Percentiles rank a stretch among this genome's conserved stretches.
phyloP scores from a whole-genome alignment of 2,113 vertebrate species.

The Bufo bufo region DNA sequence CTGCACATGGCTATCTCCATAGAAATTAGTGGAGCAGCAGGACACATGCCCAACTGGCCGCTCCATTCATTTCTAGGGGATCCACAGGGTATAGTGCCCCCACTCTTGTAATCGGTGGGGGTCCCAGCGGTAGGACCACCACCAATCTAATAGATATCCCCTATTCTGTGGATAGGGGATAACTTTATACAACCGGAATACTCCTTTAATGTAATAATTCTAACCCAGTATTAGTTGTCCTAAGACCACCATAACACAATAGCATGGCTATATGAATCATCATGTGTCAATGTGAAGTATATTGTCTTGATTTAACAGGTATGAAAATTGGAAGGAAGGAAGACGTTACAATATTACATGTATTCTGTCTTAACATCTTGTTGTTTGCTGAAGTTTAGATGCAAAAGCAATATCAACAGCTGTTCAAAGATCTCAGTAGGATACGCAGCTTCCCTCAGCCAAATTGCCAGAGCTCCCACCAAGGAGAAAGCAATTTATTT shows the following conservation, averaged over 20 bases:
- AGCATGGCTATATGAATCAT: neutral
- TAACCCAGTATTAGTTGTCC: neutral
- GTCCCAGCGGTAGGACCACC: too few relatives aligned
- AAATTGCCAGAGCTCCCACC: constrained; percentile 78
- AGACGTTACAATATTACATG: constrained; percentile 3
- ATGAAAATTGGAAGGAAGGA: constrained; percentile 5
- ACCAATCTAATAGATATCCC: neutral
- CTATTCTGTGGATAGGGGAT: neutral
- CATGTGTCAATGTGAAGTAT: neutral
- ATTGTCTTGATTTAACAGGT: constrained; percentile 21
- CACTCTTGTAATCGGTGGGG: too few relatives aligned
- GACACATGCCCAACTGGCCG: too few relatives aligned
- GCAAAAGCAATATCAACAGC: constrained; percentile 80
- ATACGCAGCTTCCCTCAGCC: constrained; percentile 75
- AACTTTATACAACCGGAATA: too few relatives aligned
- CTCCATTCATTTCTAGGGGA: too few relatives aligned
- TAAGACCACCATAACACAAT: neutral
- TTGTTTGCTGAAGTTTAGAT: constrained; percentile 74
- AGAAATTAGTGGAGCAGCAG: too few relatives aligned
- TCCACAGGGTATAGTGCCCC: too few relatives aligned
- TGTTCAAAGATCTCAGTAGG: constrained; percentile 79
- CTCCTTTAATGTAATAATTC: neutral
- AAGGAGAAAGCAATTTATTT: constrained; percentile 81
- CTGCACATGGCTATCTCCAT: too few relatives aligned
- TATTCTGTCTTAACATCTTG: constrained; percentile 77